phyloP scores from a whole-genome alignment of 2,113 vertebrate genomes.

The Pionites leucogaster region DNA sequence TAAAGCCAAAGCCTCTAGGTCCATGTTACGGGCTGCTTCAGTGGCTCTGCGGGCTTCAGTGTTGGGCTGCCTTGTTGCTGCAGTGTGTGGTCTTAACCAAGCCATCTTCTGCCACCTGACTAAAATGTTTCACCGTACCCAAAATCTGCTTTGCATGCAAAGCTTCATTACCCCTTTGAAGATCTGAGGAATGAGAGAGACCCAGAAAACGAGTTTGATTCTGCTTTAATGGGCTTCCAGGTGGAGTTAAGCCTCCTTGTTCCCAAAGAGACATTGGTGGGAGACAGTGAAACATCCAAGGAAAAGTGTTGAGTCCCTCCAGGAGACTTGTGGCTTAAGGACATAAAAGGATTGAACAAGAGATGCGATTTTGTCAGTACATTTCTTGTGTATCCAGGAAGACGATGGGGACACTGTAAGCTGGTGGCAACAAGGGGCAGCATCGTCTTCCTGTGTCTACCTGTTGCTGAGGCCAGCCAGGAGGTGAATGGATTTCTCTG shows the following conservation, averaged over 20 bases:
- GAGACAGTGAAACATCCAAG: background rate
- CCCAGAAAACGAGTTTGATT: background rate
- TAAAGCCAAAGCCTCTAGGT: background rate
- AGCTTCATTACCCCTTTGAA: background rate
- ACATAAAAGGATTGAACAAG: background rate
- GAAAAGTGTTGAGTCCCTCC: fast-evolving
- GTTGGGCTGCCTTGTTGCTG: background rate
- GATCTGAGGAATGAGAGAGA: background rate
- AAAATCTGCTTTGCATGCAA: background rate
- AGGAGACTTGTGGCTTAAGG: background rate
- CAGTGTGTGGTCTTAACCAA: background rate
- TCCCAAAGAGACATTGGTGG: background rate
- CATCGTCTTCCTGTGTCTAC: background rate
- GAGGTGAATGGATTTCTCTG: background rate
- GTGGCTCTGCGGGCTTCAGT: fast-evolving
- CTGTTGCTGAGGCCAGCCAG: background rate
- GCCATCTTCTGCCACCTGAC: background rate
- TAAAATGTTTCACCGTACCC: background rate
- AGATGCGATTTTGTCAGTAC: background rate
- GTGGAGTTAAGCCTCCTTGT: background rate
- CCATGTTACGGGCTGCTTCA: fast-evolving
- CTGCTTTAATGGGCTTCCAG: background rate
- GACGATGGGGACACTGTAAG: background rate
- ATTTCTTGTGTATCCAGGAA: background rate
- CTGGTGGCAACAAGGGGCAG: background rate